Conservation (phyloP, 2,888 invertebrate species). For the Amphipyra tragopoginis region DNA sequence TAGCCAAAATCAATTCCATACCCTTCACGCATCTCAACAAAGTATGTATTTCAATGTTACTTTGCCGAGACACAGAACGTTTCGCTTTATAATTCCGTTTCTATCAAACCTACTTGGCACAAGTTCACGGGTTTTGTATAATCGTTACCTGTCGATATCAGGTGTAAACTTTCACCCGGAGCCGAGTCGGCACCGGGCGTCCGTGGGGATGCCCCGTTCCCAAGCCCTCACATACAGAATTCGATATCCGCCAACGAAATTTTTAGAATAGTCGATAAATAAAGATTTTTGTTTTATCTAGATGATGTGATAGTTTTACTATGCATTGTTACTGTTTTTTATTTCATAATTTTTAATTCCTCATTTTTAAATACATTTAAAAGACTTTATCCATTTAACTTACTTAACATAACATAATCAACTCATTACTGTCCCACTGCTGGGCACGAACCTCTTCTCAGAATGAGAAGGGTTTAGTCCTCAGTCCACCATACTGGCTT, state of each 20-base stretch:
- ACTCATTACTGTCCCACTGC: too few relatives aligned
- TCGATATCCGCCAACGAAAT: conserved; percentile 31
- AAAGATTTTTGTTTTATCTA: neutral
- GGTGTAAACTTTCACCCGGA: conserved; percentile 78
- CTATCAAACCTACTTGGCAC: conserved; percentile 3
- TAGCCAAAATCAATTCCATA: too few relatives aligned
- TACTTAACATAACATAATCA: too few relatives aligned
- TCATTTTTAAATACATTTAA: too few relatives aligned
- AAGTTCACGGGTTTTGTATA: conserved; percentile 46
- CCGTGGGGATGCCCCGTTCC: conserved; percentile 36
- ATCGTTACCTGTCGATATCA: conserved; percentile 74
- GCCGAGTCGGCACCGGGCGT: conserved; percentile 46
- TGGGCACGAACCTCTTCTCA: too few relatives aligned
- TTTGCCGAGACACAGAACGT: neutral
- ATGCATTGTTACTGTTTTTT: too few relatives aligned
- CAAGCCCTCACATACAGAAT: conserved; percentile 46
- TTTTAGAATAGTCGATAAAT: conserved; percentile 18
- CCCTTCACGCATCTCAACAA: too few relatives aligned
- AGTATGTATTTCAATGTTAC: neutral
- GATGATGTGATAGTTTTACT: neutral
- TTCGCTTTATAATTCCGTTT: neutral
- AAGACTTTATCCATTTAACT: too few relatives aligned
- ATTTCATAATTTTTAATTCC: too few relatives aligned
- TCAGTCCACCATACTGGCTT: too few relatives aligned
- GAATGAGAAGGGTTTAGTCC: too few relatives aligned